Evolutionary conservation across 2,113 vertebrate genomes (phyloP), one percentile per base, ranked within the genome.

Genomic region (Pica pica): DNA sequence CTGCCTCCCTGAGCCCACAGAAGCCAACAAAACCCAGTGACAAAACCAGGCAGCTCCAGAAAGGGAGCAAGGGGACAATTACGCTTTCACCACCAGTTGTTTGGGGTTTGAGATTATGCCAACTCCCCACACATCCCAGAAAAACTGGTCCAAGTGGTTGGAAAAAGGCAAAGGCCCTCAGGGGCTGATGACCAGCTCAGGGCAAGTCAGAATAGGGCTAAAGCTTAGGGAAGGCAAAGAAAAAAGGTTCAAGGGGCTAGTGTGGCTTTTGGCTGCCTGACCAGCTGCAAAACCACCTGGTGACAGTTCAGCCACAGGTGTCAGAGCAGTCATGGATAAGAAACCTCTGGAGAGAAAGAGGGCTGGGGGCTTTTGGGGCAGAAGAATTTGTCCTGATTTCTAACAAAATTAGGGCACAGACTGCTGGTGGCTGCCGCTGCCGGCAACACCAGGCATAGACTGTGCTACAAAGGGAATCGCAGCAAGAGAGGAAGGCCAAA

Each of bases 381-480:
- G 31, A 55, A 55, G n/a, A 52, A 50, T 81, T 83, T 49, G 31
- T 73, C 35, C 30, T 19, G 16, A 47, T 76, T 56, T 19, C 59
- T 78, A 39, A 53, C 2, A 37, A 84, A 78, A 78, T n/a, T 13
- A 33, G 27, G 27, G 14, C 33, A 46, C 21, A 44, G 31, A 39
- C 24, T 75, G 37, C 49, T 65, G 44, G 19, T 35, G 46, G 31
- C 39, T 75, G 78, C 50, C 49, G 41, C 52, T 57, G 31, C 22
- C 37, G 27, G 27, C 46, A 47, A 2, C 0, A 0, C 16, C 2
- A 4, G n/a, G 11, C 52, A 24, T 3, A 7, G 16, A 28, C 42
- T 63, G 26, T 55, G 35, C 59, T 57, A 24, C 60, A 39, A 75
- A 71, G 20, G 16, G 21, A 49, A 87, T 30, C 14, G 33, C 1